phyloP scores from a whole-genome alignment of 2,113 vertebrate species.

The Pachycephala philippinensis region DNA sequence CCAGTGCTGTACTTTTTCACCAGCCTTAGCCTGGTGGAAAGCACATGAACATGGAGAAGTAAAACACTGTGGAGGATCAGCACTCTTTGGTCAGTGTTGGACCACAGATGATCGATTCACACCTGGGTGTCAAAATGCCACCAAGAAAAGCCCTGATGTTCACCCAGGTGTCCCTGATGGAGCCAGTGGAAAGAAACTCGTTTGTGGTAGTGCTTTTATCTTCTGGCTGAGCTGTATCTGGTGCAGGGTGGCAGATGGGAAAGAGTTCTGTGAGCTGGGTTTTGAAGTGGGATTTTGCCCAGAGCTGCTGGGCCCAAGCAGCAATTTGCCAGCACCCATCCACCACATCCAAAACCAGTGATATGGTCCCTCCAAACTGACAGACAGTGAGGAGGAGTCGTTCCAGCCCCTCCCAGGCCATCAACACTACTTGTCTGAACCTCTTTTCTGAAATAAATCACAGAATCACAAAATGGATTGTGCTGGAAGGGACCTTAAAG shows the following conservation, averaged over 20 bases:
- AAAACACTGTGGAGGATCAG: not conserved
- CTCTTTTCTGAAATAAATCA: not conserved
- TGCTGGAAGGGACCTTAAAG: not conserved
- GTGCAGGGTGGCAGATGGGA: not conserved
- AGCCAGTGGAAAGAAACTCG: not conserved
- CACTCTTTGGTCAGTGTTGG: rapidly evolving
- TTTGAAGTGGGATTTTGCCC: not conserved
- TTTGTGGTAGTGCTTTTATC: not conserved
- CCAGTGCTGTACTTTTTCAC: not conserved
- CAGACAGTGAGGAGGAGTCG: not conserved
- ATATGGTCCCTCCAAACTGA: rapidly evolving
- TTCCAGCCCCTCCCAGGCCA: not conserved
- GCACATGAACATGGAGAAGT: not conserved
- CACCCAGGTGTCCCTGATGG: rapidly evolving
- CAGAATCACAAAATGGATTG: not conserved
- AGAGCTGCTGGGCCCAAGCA: not conserved
- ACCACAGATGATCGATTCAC: not conserved
- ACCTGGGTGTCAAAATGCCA: not conserved
- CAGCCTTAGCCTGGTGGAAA: not conserved
- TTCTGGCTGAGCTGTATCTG: conserved; percentile 29
- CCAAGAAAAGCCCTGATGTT: not conserved
- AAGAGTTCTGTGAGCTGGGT: not conserved
- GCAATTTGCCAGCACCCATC: not conserved
- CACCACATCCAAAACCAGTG: not conserved
- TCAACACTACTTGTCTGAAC: not conserved